Conservation (phyloP, 1,140 invertebrate genomes). For the Aphelenchoides avenae region DNA sequence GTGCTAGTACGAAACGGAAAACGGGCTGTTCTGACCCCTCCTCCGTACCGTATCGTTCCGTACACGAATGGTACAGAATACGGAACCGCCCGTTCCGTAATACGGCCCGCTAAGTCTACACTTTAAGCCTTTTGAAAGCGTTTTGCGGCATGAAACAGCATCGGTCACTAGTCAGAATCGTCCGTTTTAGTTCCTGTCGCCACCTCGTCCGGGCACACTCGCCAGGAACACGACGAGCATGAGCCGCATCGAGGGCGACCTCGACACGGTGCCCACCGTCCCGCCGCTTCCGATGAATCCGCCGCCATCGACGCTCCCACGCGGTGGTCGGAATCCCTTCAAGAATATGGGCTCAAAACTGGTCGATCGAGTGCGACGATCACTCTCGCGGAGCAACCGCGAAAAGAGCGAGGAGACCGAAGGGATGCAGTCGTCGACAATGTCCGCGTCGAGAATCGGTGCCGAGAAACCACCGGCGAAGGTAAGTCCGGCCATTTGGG, state of each 20-base stretch:
- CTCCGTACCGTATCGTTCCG: too few species aligned
- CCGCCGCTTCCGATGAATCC: neutral
- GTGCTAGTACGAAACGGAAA: too few species aligned
- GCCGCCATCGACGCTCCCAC: constrained; percentile 24
- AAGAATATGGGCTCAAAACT: constrained; percentile 56
- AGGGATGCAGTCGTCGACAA: constrained; percentile 28
- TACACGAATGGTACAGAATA: too few species aligned
- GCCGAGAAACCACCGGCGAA: too few species aligned
- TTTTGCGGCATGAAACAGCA: too few species aligned
- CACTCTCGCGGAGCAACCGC: constrained; percentile 39
- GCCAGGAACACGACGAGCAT: constrained; percentile 37
- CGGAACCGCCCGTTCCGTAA: too few species aligned
- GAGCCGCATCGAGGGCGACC: constrained; percentile 19
- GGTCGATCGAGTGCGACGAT: constrained; percentile 52
- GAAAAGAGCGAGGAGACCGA: constrained; percentile 10
- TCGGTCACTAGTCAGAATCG: constrained; percentile 4
- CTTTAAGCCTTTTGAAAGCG: too few species aligned
- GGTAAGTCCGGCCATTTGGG: too few species aligned
- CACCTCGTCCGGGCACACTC: constrained; percentile 10
- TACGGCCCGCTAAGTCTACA: too few species aligned
- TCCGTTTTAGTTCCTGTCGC: neutral
- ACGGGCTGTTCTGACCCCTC: too few species aligned
- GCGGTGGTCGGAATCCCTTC: constrained; percentile 57
- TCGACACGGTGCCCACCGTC: constrained; percentile 10
- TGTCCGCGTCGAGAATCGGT: too few species aligned